A percentile compares a stretch with the other conserved stretches of the same genome.
These are phyloP conservation scores for Sarcophaga rosellei DNA, from an alignment of 2,888 invertebrate species.

Conservation along the genomic window DNA sequence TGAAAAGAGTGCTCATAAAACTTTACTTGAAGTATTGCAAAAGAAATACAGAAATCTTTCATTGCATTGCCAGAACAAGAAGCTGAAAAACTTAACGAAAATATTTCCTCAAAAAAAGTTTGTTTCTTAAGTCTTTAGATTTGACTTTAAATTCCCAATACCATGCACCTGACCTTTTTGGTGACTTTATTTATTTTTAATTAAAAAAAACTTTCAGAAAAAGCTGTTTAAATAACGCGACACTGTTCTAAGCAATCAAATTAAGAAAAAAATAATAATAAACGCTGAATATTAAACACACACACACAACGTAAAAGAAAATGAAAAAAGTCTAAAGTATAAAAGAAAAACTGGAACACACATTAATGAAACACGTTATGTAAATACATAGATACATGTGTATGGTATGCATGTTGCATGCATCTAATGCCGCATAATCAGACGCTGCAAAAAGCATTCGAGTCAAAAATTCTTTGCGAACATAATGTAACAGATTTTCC, in stretches of 20 bases:
- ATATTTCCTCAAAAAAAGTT: no score
- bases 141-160: no score
- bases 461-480: conserved; percentile 28
- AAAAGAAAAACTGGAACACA: conserved; percentile 60
- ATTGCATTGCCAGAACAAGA: no score
- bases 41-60: no score
- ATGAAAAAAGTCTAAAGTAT: background rate
- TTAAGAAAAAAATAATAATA: background rate
- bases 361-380: conserved; percentile 47
- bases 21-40: no score
- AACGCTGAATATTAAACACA: background rate
- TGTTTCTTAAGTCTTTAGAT: no score
- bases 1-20: no score
- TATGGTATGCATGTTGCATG: conserved; percentile 17
- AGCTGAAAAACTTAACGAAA: no score
- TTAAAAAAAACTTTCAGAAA: no score
- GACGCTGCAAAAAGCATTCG: conserved; percentile 1
- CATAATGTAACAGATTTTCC: conserved; percentile 52
- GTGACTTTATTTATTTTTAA: no score
- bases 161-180: no score
- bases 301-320: no score
- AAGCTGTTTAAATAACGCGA: background rate
- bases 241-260: background rate
- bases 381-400: background rate
- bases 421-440: conserved; percentile 30